Percentiles rank a stretch among this genome's conserved stretches.
These are phyloP conservation scores for Azemiops feae DNA, from an alignment of 2,113 vertebrate species.

Conservation along the genomic window DNA sequence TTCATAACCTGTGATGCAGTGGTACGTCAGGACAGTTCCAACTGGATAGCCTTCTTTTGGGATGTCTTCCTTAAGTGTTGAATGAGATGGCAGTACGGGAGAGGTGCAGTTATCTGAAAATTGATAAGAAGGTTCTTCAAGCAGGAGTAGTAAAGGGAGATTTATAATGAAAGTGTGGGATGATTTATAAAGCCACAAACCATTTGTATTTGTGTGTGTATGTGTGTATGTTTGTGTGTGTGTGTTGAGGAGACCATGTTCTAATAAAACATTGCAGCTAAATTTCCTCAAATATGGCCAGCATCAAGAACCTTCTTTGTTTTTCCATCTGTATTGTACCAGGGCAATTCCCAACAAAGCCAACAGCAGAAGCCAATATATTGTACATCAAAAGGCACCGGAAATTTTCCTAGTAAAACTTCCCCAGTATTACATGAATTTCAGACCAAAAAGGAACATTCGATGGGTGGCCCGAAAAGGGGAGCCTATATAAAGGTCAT, in stretches of 20 bases:
- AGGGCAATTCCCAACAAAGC: neutral
- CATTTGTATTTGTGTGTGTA: neutral
- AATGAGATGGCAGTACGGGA: fast-evolving
- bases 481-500: neutral
- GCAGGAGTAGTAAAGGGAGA: neutral
- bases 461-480: neutral
- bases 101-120: slow-evolving; percentile 39
- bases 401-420: neutral
- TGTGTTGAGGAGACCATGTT: neutral
- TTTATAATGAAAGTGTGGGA: neutral
- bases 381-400: neutral
- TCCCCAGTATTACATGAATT: neutral
- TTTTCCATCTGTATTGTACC: neutral
- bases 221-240: neutral
- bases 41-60: neutral
- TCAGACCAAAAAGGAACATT: neutral
- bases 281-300: neutral
- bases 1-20: slow-evolving; percentile 50
- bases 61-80: neutral
- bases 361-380: neutral
- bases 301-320: neutral
- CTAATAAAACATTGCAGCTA: neutral
- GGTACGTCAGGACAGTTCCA: slow-evolving; percentile 3
- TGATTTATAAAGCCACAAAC: neutral
- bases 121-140: neutral